These are phyloP conservation scores for Zaprionus ornatus DNA, from an alignment of 1,140 invertebrate species.

Conservation along the genomic window DNA sequence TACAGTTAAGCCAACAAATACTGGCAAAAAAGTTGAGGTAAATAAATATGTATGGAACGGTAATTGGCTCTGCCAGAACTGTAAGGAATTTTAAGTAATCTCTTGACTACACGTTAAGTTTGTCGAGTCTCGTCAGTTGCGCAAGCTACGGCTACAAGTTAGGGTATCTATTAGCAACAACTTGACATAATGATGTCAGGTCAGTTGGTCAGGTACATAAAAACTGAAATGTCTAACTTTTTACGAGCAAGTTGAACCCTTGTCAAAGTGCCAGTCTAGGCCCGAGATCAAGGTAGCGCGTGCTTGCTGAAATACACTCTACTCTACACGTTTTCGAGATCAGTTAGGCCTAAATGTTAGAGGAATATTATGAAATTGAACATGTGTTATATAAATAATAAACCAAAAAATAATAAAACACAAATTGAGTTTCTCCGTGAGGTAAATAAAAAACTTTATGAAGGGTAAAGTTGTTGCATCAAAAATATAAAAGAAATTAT, in stretches of 20 bases:
- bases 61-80: conserved; percentile 12
- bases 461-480: too few relatives aligned
- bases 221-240: not conserved
- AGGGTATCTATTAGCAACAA: not conserved
- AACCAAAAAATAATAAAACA: not conserved
- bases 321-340: not conserved
- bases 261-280: conserved; percentile 7
- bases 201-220: conserved; percentile 24
- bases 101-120: not conserved
- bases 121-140: not conserved
- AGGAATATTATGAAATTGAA: not conserved
- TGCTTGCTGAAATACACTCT: not conserved
- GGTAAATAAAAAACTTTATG: not conserved
- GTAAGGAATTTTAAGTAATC: conserved; percentile 1
- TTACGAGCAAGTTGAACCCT: not conserved
- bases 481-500: not conserved
- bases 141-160: not conserved
- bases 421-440: not conserved
- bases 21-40: conserved; percentile 23
- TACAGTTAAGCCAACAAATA: conserved; percentile 55
- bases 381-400: not conserved
- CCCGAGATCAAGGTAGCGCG: conserved; percentile 19
- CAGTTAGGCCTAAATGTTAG: not conserved
- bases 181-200: conserved; percentile 36
- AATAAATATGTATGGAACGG: conserved; percentile 23